Evolutionary conservation across 2,113 vertebrate species (phyloP).

Genomic region (Macheiramphus alcinus): DNA sequence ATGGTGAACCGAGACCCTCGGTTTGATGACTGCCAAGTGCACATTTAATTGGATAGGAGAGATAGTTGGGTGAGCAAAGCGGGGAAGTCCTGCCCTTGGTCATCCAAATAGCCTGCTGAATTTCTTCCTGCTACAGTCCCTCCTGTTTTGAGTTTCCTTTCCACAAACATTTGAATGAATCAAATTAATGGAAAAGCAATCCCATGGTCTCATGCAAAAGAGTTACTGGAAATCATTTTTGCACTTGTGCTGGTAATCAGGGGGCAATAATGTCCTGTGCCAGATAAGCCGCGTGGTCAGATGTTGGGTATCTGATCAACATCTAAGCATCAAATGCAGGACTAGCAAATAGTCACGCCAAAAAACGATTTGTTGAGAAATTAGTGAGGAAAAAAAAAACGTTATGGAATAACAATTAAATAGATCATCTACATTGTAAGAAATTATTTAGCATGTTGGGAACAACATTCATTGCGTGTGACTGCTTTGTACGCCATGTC

Average conservation of each 20-base stretch:
- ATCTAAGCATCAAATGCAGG: neutral
- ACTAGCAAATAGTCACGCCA: neutral
- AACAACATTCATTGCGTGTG: neutral
- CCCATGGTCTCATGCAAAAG: neutral
- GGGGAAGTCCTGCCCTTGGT: neutral
- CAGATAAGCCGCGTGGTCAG: neutral
- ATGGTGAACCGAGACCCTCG: neutral
- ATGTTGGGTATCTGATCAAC: neutral
- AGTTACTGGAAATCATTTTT: neutral
- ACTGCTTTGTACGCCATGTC: neutral
- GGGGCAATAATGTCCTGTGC: neutral
- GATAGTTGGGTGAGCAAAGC: neutral
- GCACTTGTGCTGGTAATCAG: neutral
- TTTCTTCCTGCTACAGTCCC: neutral
- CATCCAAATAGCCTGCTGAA: neutral
- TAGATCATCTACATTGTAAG: neutral
- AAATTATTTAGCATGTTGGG: neutral
- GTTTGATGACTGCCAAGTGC: slow-evolving; percentile 25
- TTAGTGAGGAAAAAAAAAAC: neutral
- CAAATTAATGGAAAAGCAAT: neutral
- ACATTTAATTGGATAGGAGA: slow-evolving; percentile 24
- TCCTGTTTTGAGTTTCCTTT: neutral
- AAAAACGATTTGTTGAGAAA: neutral
- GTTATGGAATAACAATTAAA: neutral
- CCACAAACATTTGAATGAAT: neutral